These are phyloP conservation scores for Sericinus montela DNA, from an alignment of 2,888 invertebrate genomes.

Conservation along the genomic window DNA sequence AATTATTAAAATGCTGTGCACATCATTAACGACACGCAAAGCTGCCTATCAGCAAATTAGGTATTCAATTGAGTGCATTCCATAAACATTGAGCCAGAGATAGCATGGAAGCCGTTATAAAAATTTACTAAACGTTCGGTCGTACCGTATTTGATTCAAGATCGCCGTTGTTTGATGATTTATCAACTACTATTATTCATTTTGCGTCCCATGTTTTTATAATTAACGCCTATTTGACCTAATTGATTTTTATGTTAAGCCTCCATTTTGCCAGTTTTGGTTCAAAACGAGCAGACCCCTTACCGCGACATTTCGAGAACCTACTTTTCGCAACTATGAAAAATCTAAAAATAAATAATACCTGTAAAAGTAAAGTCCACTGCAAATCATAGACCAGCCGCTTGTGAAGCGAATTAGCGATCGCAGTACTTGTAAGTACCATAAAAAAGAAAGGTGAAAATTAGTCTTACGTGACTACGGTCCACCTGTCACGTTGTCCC, in stretches of 20 bases:
- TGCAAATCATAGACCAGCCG: too few relatives aligned
- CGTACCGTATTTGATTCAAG: slow-evolving; percentile 36
- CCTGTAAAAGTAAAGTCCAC: too few relatives aligned
- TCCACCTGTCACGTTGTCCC: too few relatives aligned
- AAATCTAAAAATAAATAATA: too few relatives aligned
- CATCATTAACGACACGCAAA: slow-evolving; percentile 39
- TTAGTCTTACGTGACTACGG: too few relatives aligned
- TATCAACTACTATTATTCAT: slow-evolving; percentile 15
- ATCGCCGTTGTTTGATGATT: slow-evolving; percentile 45
- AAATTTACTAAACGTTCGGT: slow-evolving; percentile 41
- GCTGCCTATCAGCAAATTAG: slow-evolving; percentile 44
- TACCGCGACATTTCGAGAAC: neutral
- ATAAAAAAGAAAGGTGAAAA: too few relatives aligned
- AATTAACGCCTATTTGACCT: slow-evolving; percentile 11
- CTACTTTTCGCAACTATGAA: neutral
- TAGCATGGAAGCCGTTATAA: slow-evolving; percentile 61
- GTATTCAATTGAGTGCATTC: slow-evolving; percentile 43
- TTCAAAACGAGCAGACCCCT: slow-evolving; percentile 2
- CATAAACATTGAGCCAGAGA: slow-evolving; percentile 50
- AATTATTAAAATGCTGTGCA: slow-evolving; percentile 55
- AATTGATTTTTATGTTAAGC: slow-evolving; percentile 11
- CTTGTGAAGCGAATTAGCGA: too few relatives aligned
- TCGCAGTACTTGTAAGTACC: too few relatives aligned
- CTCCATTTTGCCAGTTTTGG: slow-evolving; percentile 6
- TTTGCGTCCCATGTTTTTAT: slow-evolving; percentile 9